Evolutionary conservation across 1,140 invertebrate genomes (phyloP).

Genomic region (Lethocerus indicus): DNA sequence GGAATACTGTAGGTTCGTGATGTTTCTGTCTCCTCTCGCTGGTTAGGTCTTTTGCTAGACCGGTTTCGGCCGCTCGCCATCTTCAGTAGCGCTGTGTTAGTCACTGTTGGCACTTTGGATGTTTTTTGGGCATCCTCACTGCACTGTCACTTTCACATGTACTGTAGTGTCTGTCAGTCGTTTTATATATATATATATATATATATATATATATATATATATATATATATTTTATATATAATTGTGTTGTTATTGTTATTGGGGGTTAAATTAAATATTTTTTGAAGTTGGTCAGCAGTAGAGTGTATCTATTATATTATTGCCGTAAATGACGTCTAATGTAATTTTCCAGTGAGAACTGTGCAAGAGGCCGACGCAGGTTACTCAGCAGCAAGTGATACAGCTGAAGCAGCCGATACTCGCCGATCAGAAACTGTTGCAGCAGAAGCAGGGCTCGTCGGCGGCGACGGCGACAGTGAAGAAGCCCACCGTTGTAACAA

Average conservation of each 20-base stretch:
- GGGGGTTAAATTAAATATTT: not conserved
- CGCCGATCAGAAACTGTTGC: conserved; percentile 7
- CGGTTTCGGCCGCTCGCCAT: too few relatives aligned
- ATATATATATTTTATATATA: not conserved
- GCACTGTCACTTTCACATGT: not conserved
- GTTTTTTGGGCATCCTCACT: too few relatives aligned
- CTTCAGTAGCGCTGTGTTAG: too few relatives aligned
- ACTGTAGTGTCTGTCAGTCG: not conserved
- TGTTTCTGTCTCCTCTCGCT: too few relatives aligned
- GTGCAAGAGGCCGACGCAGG: conserved; percentile 8
- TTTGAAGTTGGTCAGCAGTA: not conserved
- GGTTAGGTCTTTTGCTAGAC: too few relatives aligned
- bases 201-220: not conserved
- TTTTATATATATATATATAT: not conserved
- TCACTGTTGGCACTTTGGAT: too few relatives aligned
- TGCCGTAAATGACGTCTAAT: not conserved
- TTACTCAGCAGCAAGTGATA: conserved; percentile 17
- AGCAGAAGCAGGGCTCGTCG: not conserved
- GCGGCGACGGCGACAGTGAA: conserved; percentile 3
- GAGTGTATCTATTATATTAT: not conserved
- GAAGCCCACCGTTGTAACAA: conserved; percentile 17
- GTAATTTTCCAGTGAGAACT: conserved; percentile 21
- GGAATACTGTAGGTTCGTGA: too few relatives aligned
- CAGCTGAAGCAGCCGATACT: conserved; percentile 16
- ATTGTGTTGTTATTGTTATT: not conserved